Base-by-base conservation (phyloP, 2,113 vertebrate species). In the Labeo rohita region DNA sequence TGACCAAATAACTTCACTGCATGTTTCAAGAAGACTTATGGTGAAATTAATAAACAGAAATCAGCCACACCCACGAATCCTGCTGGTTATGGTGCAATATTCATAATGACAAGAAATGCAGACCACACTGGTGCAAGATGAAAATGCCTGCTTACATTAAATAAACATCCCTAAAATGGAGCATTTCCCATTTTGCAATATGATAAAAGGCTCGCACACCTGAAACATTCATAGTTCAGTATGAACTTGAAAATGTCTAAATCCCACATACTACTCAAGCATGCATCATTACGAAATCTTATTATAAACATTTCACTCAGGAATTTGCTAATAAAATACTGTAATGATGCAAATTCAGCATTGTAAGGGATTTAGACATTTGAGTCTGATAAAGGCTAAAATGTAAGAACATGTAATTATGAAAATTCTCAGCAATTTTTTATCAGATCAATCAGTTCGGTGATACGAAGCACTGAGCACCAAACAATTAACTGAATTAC, bases 61-160 rank as follows among this genome's bases (percentile, higher is more conserved):
- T 54, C 6, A 16, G 59, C 59, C 59, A 59, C 54, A 56, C 50
- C 77, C 56, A 70, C 43, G 34, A 79, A 85, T 34, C 63, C 63
- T 70, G 49, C 63, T 70, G 63, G 63, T 52, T 70, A 85, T 45
- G 63, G 21, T 54, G 66, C 63, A 79, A 72, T 80, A 80, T 85
- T 34, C 47, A 21, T 61, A 63, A 79, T 56, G 75, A 79, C n/a
- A 78, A 68, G 28, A 79, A 85, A 84, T 76, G 72, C 83, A 85
- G 21, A 85, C 28, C 75, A 85, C 61, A 85, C 49, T 43, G 34
- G 36, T 45, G 76, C 84, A 80, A 54, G 65, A 85, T 80, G 84
- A 70, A 36, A 85, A 79, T 80, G 84, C 75, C 63, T 79, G 59
- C 18, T 21, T 73, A 84, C 56, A 77, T 39, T 65, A 56, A 80